Evolutionary conservation across 2,797 vertebrate genomes (phyloP), one percentile per base, ranked within the genome.

Genomic region (Chelon labrosus): DNA sequence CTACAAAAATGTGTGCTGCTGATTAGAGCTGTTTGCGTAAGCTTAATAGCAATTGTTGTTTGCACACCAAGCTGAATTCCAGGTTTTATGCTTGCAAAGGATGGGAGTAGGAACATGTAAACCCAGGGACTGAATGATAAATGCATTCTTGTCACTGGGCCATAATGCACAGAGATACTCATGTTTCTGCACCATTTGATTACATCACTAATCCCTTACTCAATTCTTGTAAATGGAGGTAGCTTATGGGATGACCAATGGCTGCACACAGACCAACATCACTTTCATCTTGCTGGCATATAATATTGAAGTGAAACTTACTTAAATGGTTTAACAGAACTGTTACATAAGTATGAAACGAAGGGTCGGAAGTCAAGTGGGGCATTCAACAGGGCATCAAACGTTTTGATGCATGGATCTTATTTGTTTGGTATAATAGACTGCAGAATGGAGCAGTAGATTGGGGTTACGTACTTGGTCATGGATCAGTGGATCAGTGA

Each of bases 191-290:
- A 35, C 52, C 52, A 60, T 79, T 77, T 70, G 61, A 83, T 66
- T 84, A 54, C 59, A 57, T 73, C 57, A 60, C 54, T 83, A 73
- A 88, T 83, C 81, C 77, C 31, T 66, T 71, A 80, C 75, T 63
- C 66, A 65, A 6, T 84, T 68, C 52, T 54, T 31, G 14, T 68
- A 70, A 73, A 75, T 51, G 25, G 39, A 64, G 35, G 16, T 35
- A 1, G n/a, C 17, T 71, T 60, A 17, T 37, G 4, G 51, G 17
- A 14, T n/a, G 39, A 75, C 17, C 53, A 74, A 58, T 61, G 38
- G 22, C 27, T 47, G 49, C 52, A 19, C 20, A 61, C 31, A 5
- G 31, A 49, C 57, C 62, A 49, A 47, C 16, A 46, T 35, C 17
- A 8, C 12, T 64, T 59, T 51, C 0, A 16, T 72, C 35, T 2